Conservation (phyloP, 1,140 invertebrate genomes). For the Trigoniulus corallinus region DNA sequence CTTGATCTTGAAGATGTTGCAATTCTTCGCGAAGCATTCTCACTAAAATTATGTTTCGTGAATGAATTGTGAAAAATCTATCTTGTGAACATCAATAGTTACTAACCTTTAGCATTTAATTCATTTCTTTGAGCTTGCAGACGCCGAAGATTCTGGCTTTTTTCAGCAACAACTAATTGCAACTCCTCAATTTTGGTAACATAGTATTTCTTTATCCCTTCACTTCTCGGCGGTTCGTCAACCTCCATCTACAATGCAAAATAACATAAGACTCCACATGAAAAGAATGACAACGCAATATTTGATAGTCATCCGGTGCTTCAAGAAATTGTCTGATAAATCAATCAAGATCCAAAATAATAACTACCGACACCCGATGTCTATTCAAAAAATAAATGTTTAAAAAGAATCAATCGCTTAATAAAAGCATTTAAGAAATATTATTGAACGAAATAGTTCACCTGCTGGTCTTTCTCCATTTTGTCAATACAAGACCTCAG, state of each 20-base stretch:
- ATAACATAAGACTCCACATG: too few relatives aligned
- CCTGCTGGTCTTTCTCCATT: too few relatives aligned
- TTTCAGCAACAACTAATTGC: conserved; percentile 87
- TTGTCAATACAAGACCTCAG: too few relatives aligned
- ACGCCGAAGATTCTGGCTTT: conserved; percentile 90
- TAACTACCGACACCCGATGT: too few relatives aligned
- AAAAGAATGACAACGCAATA: too few relatives aligned
- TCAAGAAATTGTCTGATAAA: too few relatives aligned
- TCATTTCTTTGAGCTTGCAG: conserved; percentile 98
- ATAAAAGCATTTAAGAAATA: too few relatives aligned
- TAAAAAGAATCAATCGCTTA: too few relatives aligned
- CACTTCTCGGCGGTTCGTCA: conserved; percentile 51
- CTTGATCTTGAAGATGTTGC: conserved; percentile 95
- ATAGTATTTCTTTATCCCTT: conserved; percentile 84
- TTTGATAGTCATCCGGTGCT: too few relatives aligned
- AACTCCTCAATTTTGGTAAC: conserved; percentile 94
- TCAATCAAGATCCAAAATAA: too few relatives aligned
- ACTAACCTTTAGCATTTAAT: conserved; percentile 89
- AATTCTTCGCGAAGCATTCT: conserved; percentile 94
- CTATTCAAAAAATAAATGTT: too few relatives aligned
- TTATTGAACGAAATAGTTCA: too few relatives aligned
- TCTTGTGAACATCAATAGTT: not conserved
- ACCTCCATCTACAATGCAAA: conserved; percentile 94
- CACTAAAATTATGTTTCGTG: conserved; percentile 39
- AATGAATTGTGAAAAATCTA: not conserved